These are phyloP conservation scores for Tetramorium alpestre DNA, from an alignment of 1,140 invertebrate species.

Conservation along the genomic window DNA sequence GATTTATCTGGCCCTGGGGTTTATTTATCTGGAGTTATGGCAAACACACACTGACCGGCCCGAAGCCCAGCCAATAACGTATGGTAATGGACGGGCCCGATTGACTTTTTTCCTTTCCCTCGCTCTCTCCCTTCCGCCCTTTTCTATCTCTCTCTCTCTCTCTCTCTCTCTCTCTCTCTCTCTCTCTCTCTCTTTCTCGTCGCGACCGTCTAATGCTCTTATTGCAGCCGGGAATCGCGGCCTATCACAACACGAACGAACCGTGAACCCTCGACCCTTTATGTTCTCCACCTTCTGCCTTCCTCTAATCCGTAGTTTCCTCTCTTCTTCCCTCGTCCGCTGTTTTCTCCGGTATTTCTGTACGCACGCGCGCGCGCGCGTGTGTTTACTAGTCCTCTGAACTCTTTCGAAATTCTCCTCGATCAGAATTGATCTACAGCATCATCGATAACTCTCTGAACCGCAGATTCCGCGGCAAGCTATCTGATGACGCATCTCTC, in stretches of 20 bases:
- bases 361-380: background rate
- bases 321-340: background rate
- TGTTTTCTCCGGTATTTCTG: constrained; percentile 26
- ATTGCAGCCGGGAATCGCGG: constrained; percentile 66
- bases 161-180: no score
- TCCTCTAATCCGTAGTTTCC: constrained; percentile 12
- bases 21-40: constrained; percentile 84
- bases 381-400: constrained; percentile 10
- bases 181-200: background rate
- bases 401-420: constrained; percentile 41
- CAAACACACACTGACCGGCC: constrained; percentile 79
- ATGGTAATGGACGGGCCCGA: constrained; percentile 81
- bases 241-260: constrained; percentile 76
- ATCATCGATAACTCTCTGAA: constrained; percentile 31
- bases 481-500: constrained; percentile 1
- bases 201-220: constrained; percentile 61
- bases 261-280: constrained; percentile 67
- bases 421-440: constrained; percentile 10
- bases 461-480: background rate
- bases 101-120: constrained; percentile 77
- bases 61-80: constrained; percentile 81
- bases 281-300: constrained; percentile 52
- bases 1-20: constrained; percentile 81
- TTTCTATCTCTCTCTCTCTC: constrained; percentile 38
- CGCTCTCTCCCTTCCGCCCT: constrained; percentile 42